Conservation (phyloP, 2,113 vertebrate species). For the Barbus barbus region DNA sequence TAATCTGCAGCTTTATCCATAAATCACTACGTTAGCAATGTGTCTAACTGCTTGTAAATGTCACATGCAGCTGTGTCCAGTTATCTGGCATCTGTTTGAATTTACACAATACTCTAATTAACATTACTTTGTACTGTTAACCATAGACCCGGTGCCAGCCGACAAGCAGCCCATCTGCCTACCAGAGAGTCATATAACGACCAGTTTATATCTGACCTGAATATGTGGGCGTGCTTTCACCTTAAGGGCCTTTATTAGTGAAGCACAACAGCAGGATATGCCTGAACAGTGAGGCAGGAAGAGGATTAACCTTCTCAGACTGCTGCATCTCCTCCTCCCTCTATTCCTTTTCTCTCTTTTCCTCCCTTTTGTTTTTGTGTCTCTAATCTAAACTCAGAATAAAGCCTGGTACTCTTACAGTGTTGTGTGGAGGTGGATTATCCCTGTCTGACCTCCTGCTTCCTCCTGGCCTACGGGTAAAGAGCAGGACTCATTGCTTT, state of each 20-base stretch:
- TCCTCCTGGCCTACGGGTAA: neutral
- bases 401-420: slow-evolving; percentile 15
- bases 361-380: neutral
- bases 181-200: neutral
- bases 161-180: slow-evolving; percentile 18
- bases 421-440: slow-evolving; percentile 44
- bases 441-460: slow-evolving; percentile 14
- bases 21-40: neutral
- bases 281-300: slow-evolving; percentile 2
- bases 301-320: slow-evolving; percentile 34
- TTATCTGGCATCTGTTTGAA: slow-evolving; percentile 24
- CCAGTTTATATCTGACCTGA: slow-evolving; percentile 9
- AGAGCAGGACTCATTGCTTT: slow-evolving; percentile 2
- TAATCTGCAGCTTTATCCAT: slow-evolving; percentile 7
- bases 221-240: slow-evolving; percentile 13
- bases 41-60: slow-evolving; percentile 1
- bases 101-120: slow-evolving; percentile 14
- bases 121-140: neutral
- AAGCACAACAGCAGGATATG: slow-evolving; percentile 10
- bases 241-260: slow-evolving; percentile 34
- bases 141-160: neutral
- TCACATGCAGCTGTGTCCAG: neutral
- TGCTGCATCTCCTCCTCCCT: neutral
- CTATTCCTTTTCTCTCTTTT: slow-evolving; percentile 19
- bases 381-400: slow-evolving; percentile 33